Base-by-base conservation (phyloP, 2,888 invertebrate species). In the Orchestes rusci region DNA sequence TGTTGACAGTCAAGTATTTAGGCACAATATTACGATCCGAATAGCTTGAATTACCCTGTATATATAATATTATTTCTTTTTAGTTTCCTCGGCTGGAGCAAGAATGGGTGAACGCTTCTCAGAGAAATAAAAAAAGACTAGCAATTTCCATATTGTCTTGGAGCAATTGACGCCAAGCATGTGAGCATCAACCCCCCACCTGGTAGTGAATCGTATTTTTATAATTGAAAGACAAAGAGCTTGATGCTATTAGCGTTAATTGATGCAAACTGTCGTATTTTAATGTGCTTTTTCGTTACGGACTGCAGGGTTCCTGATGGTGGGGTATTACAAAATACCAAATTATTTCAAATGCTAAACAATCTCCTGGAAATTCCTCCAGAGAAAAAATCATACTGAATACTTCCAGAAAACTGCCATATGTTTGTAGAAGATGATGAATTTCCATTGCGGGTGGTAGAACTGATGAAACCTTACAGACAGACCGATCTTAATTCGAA, bases 191-290 rank as follows among this genome's bases (percentile, higher is more conserved):
- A 10, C 13, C 12, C 30, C 30, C 30, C 12, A 30, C 8, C 30
- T 5, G 30, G 30, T n/a, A 30, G 30, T 13, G 30, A 13, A 30
- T 30, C 30, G 4, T 30, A 30, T 30, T 13, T n/a, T 30, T 30
- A 30, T n/a, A n/a, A 30, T 30, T 30, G 13, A 10, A 30, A 30
- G 13, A 30, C 30, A 30, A 10, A 30, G 30, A 8, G 13, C n/a
- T n/a, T 23, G 10, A 8, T 23, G 23, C 23, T 23, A 23, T 23
- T 30, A 30, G 30, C 12, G 30, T 30, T 30, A 30, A 13, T 30
- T 30, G 30, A 30, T 30, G 30, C 30, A 30, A 30, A 13, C 30
- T 30, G 13, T 30, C 30, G 30, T 30, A 13, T 30, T 30, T 30
- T 30, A 13, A 30, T 30, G 7, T 30, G 13, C 30, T 8, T n/a